A percentile compares a stretch with the other conserved stretches of the same genome.
Conservation (phyloP, 2,797 vertebrate species). For the Gadopsis bispinosus region DNA sequence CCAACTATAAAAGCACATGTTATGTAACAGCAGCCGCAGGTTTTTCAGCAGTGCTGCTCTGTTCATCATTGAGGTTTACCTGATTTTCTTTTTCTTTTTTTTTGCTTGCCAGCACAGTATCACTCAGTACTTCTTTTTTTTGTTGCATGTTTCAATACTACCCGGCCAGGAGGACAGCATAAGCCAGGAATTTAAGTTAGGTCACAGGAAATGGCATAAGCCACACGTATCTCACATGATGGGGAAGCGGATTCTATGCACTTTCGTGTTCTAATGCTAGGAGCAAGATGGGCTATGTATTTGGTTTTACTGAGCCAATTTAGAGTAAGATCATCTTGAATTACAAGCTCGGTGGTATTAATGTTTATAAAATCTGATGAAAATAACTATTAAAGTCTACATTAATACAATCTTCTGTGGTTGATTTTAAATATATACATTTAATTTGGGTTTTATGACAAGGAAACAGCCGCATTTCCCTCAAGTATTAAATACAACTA, state of each 20-base stretch:
- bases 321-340: neutral
- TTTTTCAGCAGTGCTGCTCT: slow-evolving; percentile 30
- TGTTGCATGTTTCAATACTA: slow-evolving; percentile 3
- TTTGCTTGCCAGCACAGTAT: slow-evolving; percentile 6
- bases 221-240: slow-evolving; percentile 1
- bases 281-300: neutral
- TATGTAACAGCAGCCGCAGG: slow-evolving; percentile 41
- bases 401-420: neutral
- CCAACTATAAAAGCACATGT: slow-evolving; percentile 24
- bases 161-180: neutral
- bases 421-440: neutral
- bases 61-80: slow-evolving; percentile 13
- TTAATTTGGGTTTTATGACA: neutral
- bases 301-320: neutral
- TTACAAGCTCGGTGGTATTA: neutral
- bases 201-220: neutral
- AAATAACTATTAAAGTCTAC: neutral
- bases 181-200: neutral
- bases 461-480: neutral
- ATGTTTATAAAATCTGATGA: too few species aligned
- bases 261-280: neutral
- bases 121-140: neutral
- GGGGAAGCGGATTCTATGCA: neutral
- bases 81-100: neutral
- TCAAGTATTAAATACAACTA: neutral